Conservation (phyloP, 1,140 invertebrate species). For the Phymastichus coffea region DNA sequence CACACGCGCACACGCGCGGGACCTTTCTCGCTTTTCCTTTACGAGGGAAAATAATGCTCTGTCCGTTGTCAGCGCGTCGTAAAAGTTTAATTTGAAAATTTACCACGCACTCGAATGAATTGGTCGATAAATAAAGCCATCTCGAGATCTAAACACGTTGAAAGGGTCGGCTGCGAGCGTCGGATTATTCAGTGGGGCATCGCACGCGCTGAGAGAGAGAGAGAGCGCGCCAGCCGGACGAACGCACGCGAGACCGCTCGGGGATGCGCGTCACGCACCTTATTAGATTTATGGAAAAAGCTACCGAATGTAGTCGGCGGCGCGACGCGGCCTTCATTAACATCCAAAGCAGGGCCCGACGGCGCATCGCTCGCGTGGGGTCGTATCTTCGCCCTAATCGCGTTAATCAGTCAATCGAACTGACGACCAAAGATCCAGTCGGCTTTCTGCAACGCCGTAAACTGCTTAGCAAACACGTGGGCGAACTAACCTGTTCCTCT, state of each 20-base stretch:
- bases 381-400: constrained; percentile 27
- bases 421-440: constrained; percentile 32
- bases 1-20: neutral
- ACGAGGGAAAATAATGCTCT: neutral
- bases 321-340: too few species aligned
- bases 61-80: neutral
- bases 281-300: constrained; percentile 31
- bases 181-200: constrained; percentile 11
- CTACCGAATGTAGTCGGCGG: constrained; percentile 43
- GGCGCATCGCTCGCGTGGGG: neutral
- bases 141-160: neutral
- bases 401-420: constrained; percentile 40
- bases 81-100: constrained; percentile 5
- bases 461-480: too few species aligned
- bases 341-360: constrained; percentile 21
- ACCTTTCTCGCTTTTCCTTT: neutral
- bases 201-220: neutral
- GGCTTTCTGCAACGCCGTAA: too few species aligned
- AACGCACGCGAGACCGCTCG: too few species aligned
- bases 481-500: too few species aligned
- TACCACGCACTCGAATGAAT: too few species aligned
- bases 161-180: constrained; percentile 13
- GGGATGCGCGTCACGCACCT: neutral
- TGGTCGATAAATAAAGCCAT: constrained; percentile 5
- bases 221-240: too few species aligned